Evolutionary conservation across 2,797 vertebrate genomes (phyloP).

Genomic region (Platyrinchus mystaceus): DNA sequence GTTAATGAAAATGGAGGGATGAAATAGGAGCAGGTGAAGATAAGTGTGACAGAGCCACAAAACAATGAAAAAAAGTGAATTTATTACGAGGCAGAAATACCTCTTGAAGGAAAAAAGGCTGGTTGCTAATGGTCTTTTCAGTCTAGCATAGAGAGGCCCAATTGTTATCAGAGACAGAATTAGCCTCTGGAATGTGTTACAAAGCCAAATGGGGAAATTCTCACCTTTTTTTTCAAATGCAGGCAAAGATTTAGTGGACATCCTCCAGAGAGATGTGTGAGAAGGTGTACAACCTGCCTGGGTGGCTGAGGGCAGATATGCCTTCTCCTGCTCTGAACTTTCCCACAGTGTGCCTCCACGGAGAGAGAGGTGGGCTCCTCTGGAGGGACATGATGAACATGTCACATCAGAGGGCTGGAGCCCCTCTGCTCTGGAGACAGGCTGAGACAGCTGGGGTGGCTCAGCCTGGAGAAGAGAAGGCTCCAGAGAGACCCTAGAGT

Average conservation of each 20-base stretch:
- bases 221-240: background rate
- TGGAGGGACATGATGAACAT: background rate
- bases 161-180: background rate
- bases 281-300: background rate
- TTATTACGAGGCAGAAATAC: background rate
- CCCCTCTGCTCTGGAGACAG: background rate
- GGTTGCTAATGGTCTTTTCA: background rate
- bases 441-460: fast-evolving
- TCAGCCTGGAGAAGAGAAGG: background rate
- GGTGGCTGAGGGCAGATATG: background rate
- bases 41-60: background rate
- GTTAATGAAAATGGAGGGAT: background rate
- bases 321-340: background rate
- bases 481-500: background rate
- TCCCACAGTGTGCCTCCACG: fast-evolving
- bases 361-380: background rate
- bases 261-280: background rate
- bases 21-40: background rate
- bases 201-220: background rate
- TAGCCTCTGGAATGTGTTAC: background rate
- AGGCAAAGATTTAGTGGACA: background rate
- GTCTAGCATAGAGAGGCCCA: background rate
- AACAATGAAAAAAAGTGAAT: too few relatives aligned
- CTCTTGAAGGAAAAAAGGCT: background rate
- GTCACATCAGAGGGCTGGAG: background rate